Percentiles rank a stretch among this genome's conserved stretches.
Conservation (phyloP, 2,113 vertebrate genomes). For the Heteronetta atricapilla region DNA sequence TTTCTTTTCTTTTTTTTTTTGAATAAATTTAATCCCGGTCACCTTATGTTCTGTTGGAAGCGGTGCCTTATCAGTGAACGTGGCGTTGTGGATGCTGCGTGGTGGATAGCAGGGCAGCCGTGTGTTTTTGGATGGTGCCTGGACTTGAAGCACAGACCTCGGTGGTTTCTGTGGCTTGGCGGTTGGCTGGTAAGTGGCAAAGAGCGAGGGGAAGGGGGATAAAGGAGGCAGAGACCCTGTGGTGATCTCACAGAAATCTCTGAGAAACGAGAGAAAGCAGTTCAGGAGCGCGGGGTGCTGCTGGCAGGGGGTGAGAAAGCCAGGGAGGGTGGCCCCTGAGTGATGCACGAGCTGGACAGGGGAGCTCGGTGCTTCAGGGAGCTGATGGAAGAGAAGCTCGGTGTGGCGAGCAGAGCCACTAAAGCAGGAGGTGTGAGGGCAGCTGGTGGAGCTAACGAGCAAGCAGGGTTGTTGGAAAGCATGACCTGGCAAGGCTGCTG, state of each 20-base stretch:
- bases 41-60: not conserved
- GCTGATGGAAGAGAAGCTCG: not conserved
- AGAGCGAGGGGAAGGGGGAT: not conserved
- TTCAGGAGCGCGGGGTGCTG: rapidly evolving
- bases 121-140: rapidly evolving
- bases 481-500: not conserved
- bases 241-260: not conserved
- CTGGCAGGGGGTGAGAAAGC: not conserved
- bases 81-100: not conserved
- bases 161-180: not conserved
- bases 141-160: not conserved
- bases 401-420: not conserved
- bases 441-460: not conserved
- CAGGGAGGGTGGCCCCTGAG: rapidly evolving
- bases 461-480: not conserved
- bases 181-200: not conserved
- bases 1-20: not conserved
- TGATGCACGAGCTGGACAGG: rapidly evolving
- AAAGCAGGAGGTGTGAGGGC: not conserved
- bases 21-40: not conserved
- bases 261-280: not conserved
- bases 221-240: not conserved
- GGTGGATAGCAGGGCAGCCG: rapidly evolving
- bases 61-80: not conserved
- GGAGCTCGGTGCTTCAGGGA: not conserved